Evolutionary conservation across 2,797 vertebrate species (phyloP), one percentile per base, ranked within the genome.

Genomic region (Notoglanidium macrostoma): DNA sequence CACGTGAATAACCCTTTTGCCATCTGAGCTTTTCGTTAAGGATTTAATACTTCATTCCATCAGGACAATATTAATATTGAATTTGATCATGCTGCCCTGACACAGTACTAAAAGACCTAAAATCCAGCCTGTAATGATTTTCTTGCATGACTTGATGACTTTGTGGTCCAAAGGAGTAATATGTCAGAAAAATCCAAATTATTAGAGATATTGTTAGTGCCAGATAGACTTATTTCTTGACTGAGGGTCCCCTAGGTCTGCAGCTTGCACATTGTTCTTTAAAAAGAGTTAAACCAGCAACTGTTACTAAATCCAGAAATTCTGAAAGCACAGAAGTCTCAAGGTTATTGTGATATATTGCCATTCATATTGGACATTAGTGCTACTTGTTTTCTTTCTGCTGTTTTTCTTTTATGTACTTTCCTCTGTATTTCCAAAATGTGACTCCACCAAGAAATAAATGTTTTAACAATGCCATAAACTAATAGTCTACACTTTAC

Each of bases 361-460:
- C 44, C 59, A 46, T 59, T 82, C 46, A 10, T 87, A 21, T 80
- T 87, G 61, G 35, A 86, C 57, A 55, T 54, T 26, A 87, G 49
- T 70, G 67, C 44, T 86, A 68, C 7, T 29, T 84, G 17, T 49
- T 81, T 88, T 89, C 73, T 91, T 89, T 90, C 88, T 88, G 89
- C 88, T 72, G 57, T 63, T 65, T 78, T 86, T 65, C 40, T 40
- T 40, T 40, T 40, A 40, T 83, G 73, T 44, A 23, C 1, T 76
- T 49, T 77, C 19, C 9, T 57, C 77, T 86, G 81, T 74, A 83
- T 65, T 49, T 87, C 29, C 68, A 92, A 85, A 88, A 57, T 26
- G 10, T 21, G 29, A 55, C 19, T 78, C 15, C 76, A 59, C 5
- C 32, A 40, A 8, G 5, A 79, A 61, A 9, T 80, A 21, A 55